Base-by-base conservation (phyloP, 2,113 vertebrate genomes). In the Ammodytes marinus region DNA sequence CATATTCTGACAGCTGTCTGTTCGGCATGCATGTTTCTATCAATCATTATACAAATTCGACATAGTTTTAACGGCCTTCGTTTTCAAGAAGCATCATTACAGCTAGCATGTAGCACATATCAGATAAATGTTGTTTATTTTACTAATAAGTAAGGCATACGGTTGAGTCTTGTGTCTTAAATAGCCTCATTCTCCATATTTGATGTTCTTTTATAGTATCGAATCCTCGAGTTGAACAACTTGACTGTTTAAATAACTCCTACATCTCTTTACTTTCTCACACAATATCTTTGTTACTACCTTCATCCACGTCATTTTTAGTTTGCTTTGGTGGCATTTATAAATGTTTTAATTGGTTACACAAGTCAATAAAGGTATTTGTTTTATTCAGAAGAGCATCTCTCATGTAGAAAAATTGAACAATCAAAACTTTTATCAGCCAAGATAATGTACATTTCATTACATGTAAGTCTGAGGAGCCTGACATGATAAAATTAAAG, bases 331-430 rank as follows among this genome's bases (percentile, higher is more conserved):
- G 13, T 9, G 35, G 61, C 47, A 37, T 46, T 12, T 11, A 13
- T 17, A 2, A 59, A 47, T n/a, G 1, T 27, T 27, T 27, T 27
- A 50, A 9, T 19, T 40, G 2, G 2, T 11, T 12, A 52, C 11
- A 15, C 2, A 53, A 5, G 57, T 37, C 6, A 52, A 14, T 52
- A 8, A 42, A 40, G 6, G n/a, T 8, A 49, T 49, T 17, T n/a
- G 63, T 14, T 76, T 75, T 76, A 76, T 76, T 79, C 43, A 61
- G 27, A 27, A 52, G 8, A 64, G 53, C 2, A 61, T 42, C 46
- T 17, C 5, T n/a, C 2, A 11, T 57, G 15, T 13, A 6, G 4
- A 58, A 19, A 58, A 27, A 13, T 9, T 50, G 4, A 27, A 3
- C 2, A 19, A 27, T 70, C 8, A 13, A n/a, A 57, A 59, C 11